Base-by-base conservation (phyloP, 2,888 invertebrate genomes). In the Tuberolachnus salignus region DNA sequence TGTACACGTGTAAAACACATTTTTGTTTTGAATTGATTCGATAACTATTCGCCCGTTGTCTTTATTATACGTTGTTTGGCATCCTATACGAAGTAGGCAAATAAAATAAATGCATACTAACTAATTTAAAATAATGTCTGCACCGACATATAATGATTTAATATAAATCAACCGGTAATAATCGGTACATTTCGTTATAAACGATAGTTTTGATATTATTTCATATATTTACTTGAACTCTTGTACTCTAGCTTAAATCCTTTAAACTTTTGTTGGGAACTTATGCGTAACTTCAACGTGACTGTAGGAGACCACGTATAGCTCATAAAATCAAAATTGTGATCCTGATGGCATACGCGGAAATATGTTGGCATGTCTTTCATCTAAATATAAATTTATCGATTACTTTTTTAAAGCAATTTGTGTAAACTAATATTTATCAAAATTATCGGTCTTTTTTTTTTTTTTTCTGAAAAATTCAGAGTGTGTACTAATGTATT, bases 161-260 rank as follows among this genome's bases (percentile, higher is more conserved):
- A n/a, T n/a, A n/a, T 53, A n/a, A 19, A 46, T 46, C 46, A 46
- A 46, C 10, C n/a, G n/a, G 1, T 46, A 46, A 46, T 46, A 3
- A 53, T 6, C 3, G n/a, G 53, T 53, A 19, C 8, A 53, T n/a
- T 8, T 59, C 6, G 10, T 8, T 34, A 9, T 59, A 16, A 8
- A 6, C 1, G 16, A 34, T 59, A 34, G 16, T 13, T 67, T 49
- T 19, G 13, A 14, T 42, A 34, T 34, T 42, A 11, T 10, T 26
- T 6, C 6, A 11, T 51, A 14, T 49, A 72, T 49, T 59, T 78
- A 78, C 75, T 34, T 26, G 21, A 2, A 11, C 9, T 21, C 3
- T 3, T 26, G 3, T 67, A 78, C 16, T 67, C 67, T 16, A 78
- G 21, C 34, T 16, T 44, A 49, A 78, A 78, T 13, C 67, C 49